These are phyloP conservation scores for Aethina tumida DNA, from an alignment of 1,140 invertebrate species.

Conservation along the genomic window DNA sequence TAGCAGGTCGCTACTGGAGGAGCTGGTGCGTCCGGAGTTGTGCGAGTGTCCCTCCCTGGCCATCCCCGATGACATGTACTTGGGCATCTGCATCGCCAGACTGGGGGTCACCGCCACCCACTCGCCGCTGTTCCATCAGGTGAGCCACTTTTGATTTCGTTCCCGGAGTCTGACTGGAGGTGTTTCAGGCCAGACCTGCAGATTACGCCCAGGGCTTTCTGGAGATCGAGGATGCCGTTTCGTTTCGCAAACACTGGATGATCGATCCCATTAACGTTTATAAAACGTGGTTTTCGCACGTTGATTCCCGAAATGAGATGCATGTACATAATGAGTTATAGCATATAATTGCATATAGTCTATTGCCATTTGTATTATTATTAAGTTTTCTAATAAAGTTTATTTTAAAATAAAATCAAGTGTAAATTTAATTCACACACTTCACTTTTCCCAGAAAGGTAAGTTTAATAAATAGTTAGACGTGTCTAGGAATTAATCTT, in stretches of 20 bases:
- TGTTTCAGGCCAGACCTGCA: constrained; percentile 64
- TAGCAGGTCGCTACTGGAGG: constrained; percentile 48
- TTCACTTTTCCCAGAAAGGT: no score
- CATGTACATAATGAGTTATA: no score
- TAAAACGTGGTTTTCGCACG: constrained; percentile 63
- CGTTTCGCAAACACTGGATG: constrained; percentile 82
- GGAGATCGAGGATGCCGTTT: constrained; percentile 56
- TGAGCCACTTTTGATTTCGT: no score
- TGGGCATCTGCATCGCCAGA: constrained; percentile 62
- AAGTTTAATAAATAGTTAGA: no score
- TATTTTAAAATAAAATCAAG: no score
- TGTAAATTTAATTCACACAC: no score
- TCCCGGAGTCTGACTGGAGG: no score
- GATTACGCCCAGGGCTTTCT: constrained; percentile 67
- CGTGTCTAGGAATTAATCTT: no score
- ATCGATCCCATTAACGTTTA: constrained; percentile 60
- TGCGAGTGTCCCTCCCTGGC: constrained; percentile 57
- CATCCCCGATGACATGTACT: constrained; percentile 80
- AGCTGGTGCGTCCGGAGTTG: constrained; percentile 38
- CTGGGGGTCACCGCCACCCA: constrained; percentile 56
- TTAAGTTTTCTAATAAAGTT: no score
- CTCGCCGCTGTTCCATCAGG: constrained; percentile 72
- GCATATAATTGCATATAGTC: no score
- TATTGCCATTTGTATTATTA: no score
- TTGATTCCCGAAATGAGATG: no score